These are phyloP conservation scores for Pseudorhiza aurosa DNA, from an alignment of 30 jellyfish, hydroid and myxozoan genomes.

Conservation along the genomic window DNA sequence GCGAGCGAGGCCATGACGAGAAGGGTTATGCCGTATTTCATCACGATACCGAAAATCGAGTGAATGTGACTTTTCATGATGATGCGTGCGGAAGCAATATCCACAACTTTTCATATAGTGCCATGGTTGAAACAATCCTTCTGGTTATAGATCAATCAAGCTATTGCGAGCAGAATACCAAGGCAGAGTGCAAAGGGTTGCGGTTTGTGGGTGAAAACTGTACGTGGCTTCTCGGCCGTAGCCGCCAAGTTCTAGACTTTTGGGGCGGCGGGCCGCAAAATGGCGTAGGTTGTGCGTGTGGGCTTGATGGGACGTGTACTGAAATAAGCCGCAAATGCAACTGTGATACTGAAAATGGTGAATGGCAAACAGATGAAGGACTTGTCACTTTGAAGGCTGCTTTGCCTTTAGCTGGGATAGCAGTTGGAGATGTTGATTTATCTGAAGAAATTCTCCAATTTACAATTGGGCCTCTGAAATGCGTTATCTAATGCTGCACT, in stretches of 20 bases:
- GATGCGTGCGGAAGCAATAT: conserved; percentile 17
- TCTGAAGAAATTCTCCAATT: background rate
- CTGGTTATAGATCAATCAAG: conserved; percentile 13
- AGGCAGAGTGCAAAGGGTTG: conserved; percentile 10
- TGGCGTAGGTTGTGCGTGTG: conserved; percentile 27
- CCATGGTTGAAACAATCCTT: background rate
- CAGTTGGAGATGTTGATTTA: conserved; percentile 11
- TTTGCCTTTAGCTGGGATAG: conserved; percentile 38
- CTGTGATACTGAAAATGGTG: background rate
- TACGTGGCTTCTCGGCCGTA: conserved; percentile 35
- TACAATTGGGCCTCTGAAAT: conserved; percentile 32
- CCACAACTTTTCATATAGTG: background rate
- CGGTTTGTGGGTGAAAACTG: background rate
- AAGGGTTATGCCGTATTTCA: conserved; percentile 18
- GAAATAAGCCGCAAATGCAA: background rate
- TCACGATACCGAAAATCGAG: conserved; percentile 7
- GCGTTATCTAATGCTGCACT: conserved; percentile 12
- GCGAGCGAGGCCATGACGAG: background rate
- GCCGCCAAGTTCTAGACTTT: background rate
- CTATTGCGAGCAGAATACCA: conserved; percentile 7
- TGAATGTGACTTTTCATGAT: too few species aligned
- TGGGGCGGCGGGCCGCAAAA: conserved; percentile 47
- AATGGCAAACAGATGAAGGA: conserved; percentile 10
- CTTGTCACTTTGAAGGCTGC: conserved; percentile 7
- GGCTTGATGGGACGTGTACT: background rate